These are phyloP conservation scores for Phoebastria nigripes DNA, from an alignment of 2,797 vertebrate species.

Conservation along the genomic window DNA sequence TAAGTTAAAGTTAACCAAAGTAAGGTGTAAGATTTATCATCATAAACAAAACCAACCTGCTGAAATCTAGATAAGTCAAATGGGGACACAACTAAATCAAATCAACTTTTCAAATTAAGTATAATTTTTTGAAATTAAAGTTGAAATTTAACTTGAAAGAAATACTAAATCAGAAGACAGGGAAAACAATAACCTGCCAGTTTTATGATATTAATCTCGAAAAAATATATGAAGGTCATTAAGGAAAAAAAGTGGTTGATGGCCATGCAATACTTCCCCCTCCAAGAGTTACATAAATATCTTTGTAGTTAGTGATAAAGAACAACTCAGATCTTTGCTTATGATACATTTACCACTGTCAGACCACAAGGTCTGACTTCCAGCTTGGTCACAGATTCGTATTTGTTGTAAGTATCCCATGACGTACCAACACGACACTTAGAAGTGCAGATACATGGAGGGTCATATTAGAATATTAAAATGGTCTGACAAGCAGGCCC, in stretches of 20 bases:
- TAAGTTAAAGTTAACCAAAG: background rate
- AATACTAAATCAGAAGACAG: background rate
- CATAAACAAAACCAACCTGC: background rate
- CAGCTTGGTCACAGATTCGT: background rate
- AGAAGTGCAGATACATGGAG: background rate
- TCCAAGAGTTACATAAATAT: background rate
- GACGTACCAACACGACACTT: background rate
- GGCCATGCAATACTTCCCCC: background rate
- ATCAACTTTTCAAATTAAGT: background rate
- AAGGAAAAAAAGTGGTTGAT: background rate
- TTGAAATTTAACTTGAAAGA: background rate
- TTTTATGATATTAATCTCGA: background rate
- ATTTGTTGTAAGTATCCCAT: background rate
- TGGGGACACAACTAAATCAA: background rate
- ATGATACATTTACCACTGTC: background rate
- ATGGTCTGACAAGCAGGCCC: background rate
- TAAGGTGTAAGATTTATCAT: background rate
- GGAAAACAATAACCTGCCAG: background rate
- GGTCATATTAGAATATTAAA: background rate
- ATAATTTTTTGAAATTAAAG: background rate
- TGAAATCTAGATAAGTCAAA: background rate
- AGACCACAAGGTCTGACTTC: background rate
- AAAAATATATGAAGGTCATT: background rate
- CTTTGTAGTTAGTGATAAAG: background rate
- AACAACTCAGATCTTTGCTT: background rate